Base-by-base conservation (phyloP, 2,888 invertebrate genomes). In the Sipha maydis region DNA sequence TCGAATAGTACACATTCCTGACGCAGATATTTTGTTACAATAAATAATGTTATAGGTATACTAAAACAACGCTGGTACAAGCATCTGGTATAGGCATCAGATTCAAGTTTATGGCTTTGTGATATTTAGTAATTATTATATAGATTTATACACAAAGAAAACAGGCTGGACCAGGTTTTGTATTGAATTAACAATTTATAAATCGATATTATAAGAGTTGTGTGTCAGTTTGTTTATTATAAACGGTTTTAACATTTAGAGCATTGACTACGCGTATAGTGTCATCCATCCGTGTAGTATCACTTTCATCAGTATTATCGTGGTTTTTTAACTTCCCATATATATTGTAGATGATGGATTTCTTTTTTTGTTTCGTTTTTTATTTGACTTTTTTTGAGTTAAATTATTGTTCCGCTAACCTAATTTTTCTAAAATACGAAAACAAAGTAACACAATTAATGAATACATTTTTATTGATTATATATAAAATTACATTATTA, bases 271-370 rank as follows among this genome's bases (percentile, higher is more conserved):
- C 7, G 28, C 48, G 11, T 48, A 14, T 4, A 69, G 69, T 69
- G 69, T 75, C 75, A 31, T 75, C 38, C 75, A 31, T 75, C 73
- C 38, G 75, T 38, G 25, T 38, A 75, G n/a, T 75, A 21, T 75
- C 75, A 38, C 38, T 38, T 38, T 75, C 75, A 75, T 38, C 34
- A 14, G 34, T 38, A 21, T 75, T 38, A 75, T 75, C 71, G 71
- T 28, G 75, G 75, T 75, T 75, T 73, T 75, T 38, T 69, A 3
- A 11, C 28, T 71, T 31, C 71, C 28, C 17, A 31, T 28, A 71
- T 71, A 0, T 14, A 71, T 71, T 28, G 31, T 28, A 71, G 14
- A 17, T 28, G 17, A 61, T 61, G 25, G 61, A 61, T 61, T 61
- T 61, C 61, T 61, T 14, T 28, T 71, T 28, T 69, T 34, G 28